Evolutionary conservation across 1,140 invertebrate species (phyloP), one percentile per base, ranked within the genome.

Genomic region (Dendroctonus ponderosae): DNA sequence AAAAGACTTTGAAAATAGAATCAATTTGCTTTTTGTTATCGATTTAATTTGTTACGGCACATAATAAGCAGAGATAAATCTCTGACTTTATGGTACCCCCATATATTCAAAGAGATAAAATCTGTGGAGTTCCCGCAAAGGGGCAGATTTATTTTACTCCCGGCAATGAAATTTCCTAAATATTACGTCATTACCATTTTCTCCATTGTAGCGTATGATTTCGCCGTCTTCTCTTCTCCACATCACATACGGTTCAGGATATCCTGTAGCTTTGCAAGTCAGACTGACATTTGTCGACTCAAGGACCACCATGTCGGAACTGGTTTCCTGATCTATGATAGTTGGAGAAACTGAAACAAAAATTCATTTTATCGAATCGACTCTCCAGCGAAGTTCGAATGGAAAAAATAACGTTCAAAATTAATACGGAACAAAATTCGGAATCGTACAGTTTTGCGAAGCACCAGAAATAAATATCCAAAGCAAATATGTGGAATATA

Each of bases 231-330:
- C 92, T 48, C 93, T 82, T 49, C 92, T 82, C 93, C 93, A 96
- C 87, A 93, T 93, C 68, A 94, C 88, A 74, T 93, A 94, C 52
- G 93, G 93, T 67, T 92, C 89, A 0, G 93, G 93, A 79, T 93
- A 92, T 56, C 93, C 93, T 11, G 84, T 85, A n/a, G 93, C 92
- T 76, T 91, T 91, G 78, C 94, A 97, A 49, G 86, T 87, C 78
- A 96, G 82, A 11, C 90, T 92, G 15, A 94, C 90, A 77, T 96
- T 94, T 8, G 89, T 87, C 4, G 90, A 89, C 81, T 97, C 94
- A 14, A 93, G 83, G 2, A 94, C 92, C 26, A 95, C 91, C 83
- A 96, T 89, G 76, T 96, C 93, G 8, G 89, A 88, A 74, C 91
- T 92, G 15, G 92, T 91, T 80, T 93, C 90, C 70, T 89, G 87